Base-by-base conservation (phyloP, 1,140 invertebrate species). In the Diprion similis region DNA sequence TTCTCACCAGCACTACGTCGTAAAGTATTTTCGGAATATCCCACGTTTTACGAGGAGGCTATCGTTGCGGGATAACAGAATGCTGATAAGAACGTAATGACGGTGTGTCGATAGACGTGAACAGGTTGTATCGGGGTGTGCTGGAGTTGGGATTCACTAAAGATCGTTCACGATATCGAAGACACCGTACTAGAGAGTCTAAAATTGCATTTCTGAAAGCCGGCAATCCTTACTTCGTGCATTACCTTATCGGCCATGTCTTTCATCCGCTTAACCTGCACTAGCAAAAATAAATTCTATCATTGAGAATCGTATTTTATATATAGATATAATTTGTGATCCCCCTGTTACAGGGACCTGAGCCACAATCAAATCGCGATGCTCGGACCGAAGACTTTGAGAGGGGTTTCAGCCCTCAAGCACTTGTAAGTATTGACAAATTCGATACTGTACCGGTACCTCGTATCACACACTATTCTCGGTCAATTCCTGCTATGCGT, bases 351-450 rank as follows among this genome's bases (percentile, higher is more conserved):
- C 92, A 99, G 97, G 84, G 97, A 99, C 87, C 89, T 99, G 46
- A 98, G 97, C 84, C 94, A 97, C 84, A 99, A 99, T 89, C 92
- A 94, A 82, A 91, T 99, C 79, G 92, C 94, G 17, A 94, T 95
- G 51, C 93, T 99, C 77, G 94, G 95, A n/a, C 92, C 93, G 66
- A 94, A 96, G 75, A 95, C 96, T 10, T 91, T 99, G 66, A 90
- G 94, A 81, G 98, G 98, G 19, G 92, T 96, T 15, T 91, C 92
- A 10, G 90, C 93, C 1, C 84, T 98, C 68, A 94, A 93, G 84
- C 95, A 95, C 82, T 89, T 97, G 88, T 94, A 89, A 93, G 93
- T 91, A 76, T 74, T 59, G 73, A 77, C 9, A 71, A 71, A 8
- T 71, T 17, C 18, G 37, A 0, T 10, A 37, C 46, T 19, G 37